phyloP scores from a whole-genome alignment of 2,797 vertebrate species.

The Sebastes wilsoni region DNA sequence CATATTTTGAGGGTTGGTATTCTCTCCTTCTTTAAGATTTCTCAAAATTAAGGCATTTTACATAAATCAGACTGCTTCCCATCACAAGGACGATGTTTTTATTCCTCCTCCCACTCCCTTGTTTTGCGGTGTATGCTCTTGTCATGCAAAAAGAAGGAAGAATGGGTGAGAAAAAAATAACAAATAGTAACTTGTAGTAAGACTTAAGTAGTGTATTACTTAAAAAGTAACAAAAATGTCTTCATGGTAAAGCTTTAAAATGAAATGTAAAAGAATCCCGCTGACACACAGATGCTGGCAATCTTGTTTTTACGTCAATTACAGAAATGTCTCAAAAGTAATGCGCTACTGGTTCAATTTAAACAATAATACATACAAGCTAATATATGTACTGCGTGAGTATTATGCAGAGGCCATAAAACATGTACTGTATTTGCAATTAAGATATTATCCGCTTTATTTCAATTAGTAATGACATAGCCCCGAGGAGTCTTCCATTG shows the following conservation, averaged over 20 bases:
- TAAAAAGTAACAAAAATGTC: background rate
- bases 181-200: background rate
- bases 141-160: background rate
- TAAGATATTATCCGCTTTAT: conserved; percentile 10
- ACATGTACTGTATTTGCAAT: conserved; percentile 8
- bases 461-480: conserved; percentile 3
- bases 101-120: background rate
- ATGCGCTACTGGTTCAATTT: background rate
- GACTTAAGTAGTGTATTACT: background rate
- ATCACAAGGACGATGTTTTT: background rate
- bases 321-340: conserved; percentile 11
- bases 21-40: background rate
- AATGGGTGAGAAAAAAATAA: background rate
- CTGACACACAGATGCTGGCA: background rate
- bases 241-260: background rate
- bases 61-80: background rate
- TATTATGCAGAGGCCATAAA: background rate
- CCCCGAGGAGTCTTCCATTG: background rate
- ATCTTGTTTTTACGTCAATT: background rate
- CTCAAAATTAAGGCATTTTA: background rate
- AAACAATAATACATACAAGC: background rate
- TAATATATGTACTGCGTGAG: background rate
- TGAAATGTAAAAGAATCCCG: background rate
- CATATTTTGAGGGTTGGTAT: background rate
- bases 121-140: background rate